Percentiles rank a stretch among this genome's conserved stretches.
phyloP scores from a whole-genome alignment of 1,140 invertebrate genomes.

The Brachionus rubens region DNA sequence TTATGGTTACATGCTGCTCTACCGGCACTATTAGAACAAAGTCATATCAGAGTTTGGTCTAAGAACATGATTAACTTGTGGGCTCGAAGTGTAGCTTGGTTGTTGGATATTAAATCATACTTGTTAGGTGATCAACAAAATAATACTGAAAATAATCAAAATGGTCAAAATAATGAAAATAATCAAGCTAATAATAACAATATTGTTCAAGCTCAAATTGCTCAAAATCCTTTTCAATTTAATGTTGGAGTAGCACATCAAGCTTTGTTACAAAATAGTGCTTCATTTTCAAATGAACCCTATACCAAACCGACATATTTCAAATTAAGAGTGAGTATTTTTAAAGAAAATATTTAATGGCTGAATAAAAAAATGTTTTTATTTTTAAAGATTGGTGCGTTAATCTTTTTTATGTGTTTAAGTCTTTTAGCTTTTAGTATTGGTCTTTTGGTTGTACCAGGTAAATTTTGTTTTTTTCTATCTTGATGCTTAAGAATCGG shows the following conservation, averaged over 20 bases:
- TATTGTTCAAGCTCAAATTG: conserved; percentile 31
- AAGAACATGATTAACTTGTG: conserved; percentile 72
- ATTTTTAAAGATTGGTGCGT: conserved; percentile 63
- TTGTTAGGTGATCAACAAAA: conserved; percentile 67
- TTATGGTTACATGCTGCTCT: conserved; percentile 90
- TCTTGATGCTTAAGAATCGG: no score
- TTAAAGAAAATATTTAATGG: neutral
- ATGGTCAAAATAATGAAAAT: conserved; percentile 5
- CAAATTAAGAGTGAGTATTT: conserved; percentile 66
- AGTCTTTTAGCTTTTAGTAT: conserved; percentile 79
- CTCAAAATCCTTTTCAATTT: conserved; percentile 47
- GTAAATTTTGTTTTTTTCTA: conserved; percentile 53
- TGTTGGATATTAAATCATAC: conserved; percentile 82
- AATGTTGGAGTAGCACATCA: conserved; percentile 63
- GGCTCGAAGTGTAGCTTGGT: conserved; percentile 79
- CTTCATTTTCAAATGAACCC: conserved; percentile 66
- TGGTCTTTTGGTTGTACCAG: conserved; percentile 77
- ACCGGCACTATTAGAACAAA: conserved; percentile 90
- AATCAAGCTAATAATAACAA: neutral
- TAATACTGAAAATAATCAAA: neutral
- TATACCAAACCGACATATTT: conserved; percentile 82
- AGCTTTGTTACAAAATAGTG: conserved; percentile 62
- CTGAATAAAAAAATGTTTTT: conserved; percentile 40
- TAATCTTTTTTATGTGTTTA: conserved; percentile 76
- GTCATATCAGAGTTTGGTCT: conserved; percentile 85